Conservation (phyloP, 2,113 vertebrate genomes). For the Capra hircus region DNA sequence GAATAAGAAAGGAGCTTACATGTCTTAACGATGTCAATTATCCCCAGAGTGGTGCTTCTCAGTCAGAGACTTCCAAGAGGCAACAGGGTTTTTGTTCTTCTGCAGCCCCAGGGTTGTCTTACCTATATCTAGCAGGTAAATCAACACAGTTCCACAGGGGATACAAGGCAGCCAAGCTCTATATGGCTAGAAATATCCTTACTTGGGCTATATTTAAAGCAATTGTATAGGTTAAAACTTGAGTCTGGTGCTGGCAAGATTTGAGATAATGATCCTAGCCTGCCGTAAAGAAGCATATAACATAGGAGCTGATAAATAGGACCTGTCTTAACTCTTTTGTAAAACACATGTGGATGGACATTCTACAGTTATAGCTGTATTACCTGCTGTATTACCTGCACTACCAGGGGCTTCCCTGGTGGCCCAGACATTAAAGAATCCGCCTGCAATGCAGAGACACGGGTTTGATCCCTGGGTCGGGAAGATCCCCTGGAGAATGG, state of each 20-base stretch:
- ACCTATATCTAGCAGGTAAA: background rate
- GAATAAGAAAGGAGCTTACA: background rate
- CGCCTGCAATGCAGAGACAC: fast-evolving
- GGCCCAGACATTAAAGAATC: background rate
- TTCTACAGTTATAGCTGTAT: background rate
- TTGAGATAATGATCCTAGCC: background rate
- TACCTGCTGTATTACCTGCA: background rate
- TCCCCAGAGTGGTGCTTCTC: background rate
- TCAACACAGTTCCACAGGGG: background rate
- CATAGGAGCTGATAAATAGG: fast-evolving
- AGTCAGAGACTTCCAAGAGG: background rate
- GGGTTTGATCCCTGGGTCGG: fast-evolving
- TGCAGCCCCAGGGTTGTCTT: background rate
- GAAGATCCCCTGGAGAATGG: background rate
- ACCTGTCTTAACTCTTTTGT: background rate
- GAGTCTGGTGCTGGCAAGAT: background rate
- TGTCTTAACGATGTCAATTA: background rate
- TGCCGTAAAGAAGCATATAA: background rate
- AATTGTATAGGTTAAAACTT: background rate
- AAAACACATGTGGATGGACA: fast-evolving
- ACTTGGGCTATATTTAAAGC: background rate
- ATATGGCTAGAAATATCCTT: background rate
- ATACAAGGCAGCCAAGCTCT: background rate
- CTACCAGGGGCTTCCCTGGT: background rate
- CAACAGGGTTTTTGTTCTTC: no score